These are phyloP conservation scores for Halichoerus grypus DNA, from an alignment of 2,113 vertebrate species.

Conservation along the genomic window DNA sequence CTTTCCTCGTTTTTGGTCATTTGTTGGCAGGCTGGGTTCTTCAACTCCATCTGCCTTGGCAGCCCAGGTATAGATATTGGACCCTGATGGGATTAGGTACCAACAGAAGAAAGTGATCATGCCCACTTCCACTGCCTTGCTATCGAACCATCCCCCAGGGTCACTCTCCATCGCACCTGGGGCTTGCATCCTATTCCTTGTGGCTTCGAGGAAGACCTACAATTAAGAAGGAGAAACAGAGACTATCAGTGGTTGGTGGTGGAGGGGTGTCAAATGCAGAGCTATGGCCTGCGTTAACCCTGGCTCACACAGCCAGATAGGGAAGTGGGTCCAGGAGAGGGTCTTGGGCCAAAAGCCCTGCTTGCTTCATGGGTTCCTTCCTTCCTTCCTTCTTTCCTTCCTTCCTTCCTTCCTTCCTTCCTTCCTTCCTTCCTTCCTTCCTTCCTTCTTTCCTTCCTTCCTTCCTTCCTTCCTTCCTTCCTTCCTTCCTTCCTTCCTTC, in stretches of 20 bases:
- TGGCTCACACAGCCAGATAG: not conserved
- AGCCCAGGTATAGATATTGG: not conserved
- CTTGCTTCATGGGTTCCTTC: not conserved
- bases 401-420: not conserved
- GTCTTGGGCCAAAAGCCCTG: not conserved
- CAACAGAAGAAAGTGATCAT: not conserved
- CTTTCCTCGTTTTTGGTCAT: not conserved
- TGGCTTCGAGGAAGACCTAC: not conserved
- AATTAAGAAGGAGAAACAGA: not conserved
- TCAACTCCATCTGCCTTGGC: not conserved
- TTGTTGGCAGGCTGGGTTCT: not conserved
- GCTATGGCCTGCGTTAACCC: not conserved
- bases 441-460: accelerated
- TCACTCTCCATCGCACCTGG: not conserved
- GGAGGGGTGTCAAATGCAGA: not conserved
- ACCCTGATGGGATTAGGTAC: not conserved
- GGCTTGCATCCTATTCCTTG: not conserved
- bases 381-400: too few species aligned
- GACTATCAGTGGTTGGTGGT: not conserved
- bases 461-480: too few species aligned
- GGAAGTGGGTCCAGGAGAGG: not conserved
- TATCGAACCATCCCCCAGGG: not conserved
- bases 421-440: too few species aligned
- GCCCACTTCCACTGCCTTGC: not conserved
- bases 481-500: too few species aligned